These are phyloP conservation scores for Gallirallus australis DNA, from an alignment of 2,797 vertebrate species.

Conservation along the genomic window DNA sequence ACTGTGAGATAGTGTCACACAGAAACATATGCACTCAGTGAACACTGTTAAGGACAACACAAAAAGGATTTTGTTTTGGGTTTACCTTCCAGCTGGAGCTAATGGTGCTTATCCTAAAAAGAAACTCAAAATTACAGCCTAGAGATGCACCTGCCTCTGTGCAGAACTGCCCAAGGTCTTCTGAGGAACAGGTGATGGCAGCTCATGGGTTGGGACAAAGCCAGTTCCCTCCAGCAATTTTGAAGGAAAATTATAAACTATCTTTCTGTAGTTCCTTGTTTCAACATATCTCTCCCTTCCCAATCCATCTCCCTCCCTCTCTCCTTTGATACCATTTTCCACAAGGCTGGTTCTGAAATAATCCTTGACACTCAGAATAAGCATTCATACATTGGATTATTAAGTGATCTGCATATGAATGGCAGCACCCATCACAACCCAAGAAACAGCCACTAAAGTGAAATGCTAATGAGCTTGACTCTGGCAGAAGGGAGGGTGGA, in stretches of 20 bases:
- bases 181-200: background rate
- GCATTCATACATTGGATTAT: background rate
- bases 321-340: background rate
- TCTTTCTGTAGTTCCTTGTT: background rate
- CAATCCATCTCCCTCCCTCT: background rate
- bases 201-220: background rate
- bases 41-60: background rate
- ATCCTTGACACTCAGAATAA: background rate
- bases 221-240: background rate
- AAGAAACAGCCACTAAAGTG: background rate
- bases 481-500: background rate
- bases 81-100: background rate
- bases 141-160: background rate
- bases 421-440: background rate
- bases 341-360: background rate
- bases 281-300: background rate
- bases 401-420: background rate
- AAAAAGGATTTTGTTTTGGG: background rate
- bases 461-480: background rate
- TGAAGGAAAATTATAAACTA: background rate
- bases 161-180: background rate
- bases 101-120: background rate
- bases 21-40: background rate
- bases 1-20: background rate
- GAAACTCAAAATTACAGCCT: rapidly evolving